Evolutionary conservation across 2,797 vertebrate species (phyloP).

Genomic region (Rhodeus uyekii): DNA sequence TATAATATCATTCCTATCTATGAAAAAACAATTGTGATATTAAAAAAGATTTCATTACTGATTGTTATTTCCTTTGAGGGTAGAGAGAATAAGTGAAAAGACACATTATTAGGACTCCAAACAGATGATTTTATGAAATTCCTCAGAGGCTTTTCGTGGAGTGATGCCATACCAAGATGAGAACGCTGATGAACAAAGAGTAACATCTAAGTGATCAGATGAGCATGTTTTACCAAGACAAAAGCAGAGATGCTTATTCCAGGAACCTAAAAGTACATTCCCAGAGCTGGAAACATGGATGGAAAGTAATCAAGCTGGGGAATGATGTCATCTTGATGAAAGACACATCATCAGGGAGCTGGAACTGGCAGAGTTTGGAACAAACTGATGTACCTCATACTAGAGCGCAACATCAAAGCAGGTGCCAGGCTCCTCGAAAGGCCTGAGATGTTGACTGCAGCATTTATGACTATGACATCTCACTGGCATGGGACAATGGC

Average conservation of each 20-base stretch:
- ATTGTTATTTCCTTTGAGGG: not conserved
- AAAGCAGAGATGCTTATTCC: conserved; percentile 66
- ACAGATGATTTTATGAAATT: not conserved
- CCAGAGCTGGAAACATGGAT: conserved; percentile 69
- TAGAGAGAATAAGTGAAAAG: not conserved
- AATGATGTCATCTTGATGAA: conserved; percentile 78
- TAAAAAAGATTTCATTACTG: not conserved
- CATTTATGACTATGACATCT: conserved; percentile 72
- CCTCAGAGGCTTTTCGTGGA: not conserved
- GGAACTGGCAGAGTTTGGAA: conserved; percentile 68
- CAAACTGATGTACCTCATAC: conserved; percentile 61
- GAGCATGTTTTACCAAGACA: conserved; percentile 61
- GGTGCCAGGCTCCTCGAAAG: conserved; percentile 67
- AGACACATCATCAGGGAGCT: conserved; percentile 74
- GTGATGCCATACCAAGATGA: not conserved
- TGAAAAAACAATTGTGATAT: not conserved
- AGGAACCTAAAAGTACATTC: conserved; percentile 69
- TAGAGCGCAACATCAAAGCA: conserved; percentile 75
- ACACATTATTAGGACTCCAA: not conserved
- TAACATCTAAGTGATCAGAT: conserved; percentile 57
- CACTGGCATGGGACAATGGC: not conserved
- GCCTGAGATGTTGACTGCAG: conserved; percentile 71
- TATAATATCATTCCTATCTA: not conserved
- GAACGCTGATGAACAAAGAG: conserved; percentile 18
- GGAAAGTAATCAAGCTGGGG: conserved; percentile 78